Base-by-base conservation (phyloP, 2,797 vertebrate species). In the Benthosema pterotum region DNA sequence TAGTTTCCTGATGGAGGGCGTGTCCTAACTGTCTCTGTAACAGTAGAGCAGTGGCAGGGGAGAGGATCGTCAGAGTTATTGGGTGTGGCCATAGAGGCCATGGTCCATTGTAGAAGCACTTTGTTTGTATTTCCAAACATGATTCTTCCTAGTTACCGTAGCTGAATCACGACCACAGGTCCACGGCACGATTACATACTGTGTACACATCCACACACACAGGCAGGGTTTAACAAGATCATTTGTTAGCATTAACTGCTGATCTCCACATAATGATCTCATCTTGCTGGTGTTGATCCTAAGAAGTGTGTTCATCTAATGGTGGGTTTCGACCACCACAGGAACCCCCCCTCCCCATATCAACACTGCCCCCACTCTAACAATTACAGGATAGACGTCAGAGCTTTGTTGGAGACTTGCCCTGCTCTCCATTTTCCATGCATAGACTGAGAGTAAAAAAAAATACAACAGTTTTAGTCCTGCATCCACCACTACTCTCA, bases 351-450 rank as follows among this genome's bases (percentile, higher is more conserved):
- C 38, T 2, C 52, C 11, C 42, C 28, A 22, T 14, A 71, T 69
- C 73, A 52, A 50, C 60, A 28, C 60, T 53, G 51, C 47, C 64
- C 45, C 25, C 77, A 83, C 71, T 80, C 69, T 60, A 90, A 93
- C 92, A 93, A 92, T 92, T 38, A 76, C 91, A 91, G 92, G 92
- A 93, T 88, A 79, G 80, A 79, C 82, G 82, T 87, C 84, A 87
- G 47, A 42, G 71, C 70, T n/a, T 32, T 64, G 70, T n/a, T 32
- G 66, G 70, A 61, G 28, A 57, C 83, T 70, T 56, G 42, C 54
- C 48, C 75, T 38, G 77, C 79, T 84, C 77, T 71, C 79, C 57
- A 67, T 15, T 83, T 80, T 86, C 72, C 69, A 73, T 76, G 74
- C 54, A 57, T 59, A 74, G 42, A 11, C 66, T 64, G 49, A 32